Conservation (phyloP, 2,888 invertebrate genomes). For the Odontocerum albicorne region DNA sequence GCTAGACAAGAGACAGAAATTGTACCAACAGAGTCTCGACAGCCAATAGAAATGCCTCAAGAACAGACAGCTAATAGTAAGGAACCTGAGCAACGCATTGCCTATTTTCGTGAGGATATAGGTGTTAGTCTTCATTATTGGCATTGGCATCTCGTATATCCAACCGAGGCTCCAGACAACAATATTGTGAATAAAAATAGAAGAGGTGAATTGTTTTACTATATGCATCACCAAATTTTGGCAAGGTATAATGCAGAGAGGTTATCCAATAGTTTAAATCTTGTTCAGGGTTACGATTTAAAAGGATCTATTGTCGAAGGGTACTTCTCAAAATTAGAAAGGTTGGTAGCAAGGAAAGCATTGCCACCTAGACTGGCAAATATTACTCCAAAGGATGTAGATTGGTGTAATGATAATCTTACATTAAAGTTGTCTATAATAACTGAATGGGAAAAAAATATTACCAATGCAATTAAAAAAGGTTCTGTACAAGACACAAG, state of each 20-base stretch:
- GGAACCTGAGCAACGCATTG: conserved; percentile 77
- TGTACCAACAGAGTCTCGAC: conserved; percentile 62
- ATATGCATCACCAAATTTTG: conserved; percentile 66
- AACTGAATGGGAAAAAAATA: conserved; percentile 59
- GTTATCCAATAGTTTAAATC: conserved; percentile 18
- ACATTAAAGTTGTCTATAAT: conserved; percentile 40
- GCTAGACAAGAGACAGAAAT: conserved; percentile 70
- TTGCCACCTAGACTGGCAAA: conserved; percentile 38
- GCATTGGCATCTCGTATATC: conserved; percentile 91
- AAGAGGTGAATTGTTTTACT: conserved; percentile 67
- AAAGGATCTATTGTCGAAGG: conserved; percentile 40
- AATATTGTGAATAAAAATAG: conserved; percentile 60
- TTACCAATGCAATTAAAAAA: conserved; percentile 73
- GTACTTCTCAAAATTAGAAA: conserved; percentile 42
- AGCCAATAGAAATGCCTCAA: conserved; percentile 68
- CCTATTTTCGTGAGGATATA: conserved; percentile 84
- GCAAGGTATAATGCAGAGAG: conserved; percentile 48
- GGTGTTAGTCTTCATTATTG: conserved; percentile 87
- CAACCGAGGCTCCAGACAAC: conserved; percentile 62
- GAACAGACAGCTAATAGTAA: conserved; percentile 74
- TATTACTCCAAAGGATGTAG: conserved; percentile 35
- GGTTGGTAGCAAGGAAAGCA: conserved; percentile 36
- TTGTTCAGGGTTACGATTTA: no score
- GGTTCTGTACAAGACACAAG: conserved; percentile 59
- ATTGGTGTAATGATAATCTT: conserved; percentile 36